phyloP scores from a whole-genome alignment of 2,797 vertebrate species.

The Coreius guichenoti region DNA sequence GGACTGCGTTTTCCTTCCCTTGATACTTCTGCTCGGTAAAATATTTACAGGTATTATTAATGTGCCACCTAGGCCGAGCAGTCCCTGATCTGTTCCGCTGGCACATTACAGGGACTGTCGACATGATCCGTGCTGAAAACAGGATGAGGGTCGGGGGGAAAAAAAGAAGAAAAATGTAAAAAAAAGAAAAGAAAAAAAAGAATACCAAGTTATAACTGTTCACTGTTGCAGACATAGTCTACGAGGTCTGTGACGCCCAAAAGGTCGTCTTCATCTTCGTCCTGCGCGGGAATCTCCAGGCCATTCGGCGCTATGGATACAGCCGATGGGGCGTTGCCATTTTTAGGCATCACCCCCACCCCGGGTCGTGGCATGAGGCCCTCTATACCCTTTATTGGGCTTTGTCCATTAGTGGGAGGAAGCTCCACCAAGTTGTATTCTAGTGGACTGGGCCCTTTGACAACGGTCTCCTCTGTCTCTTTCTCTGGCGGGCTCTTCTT shows the following conservation, averaged over 20 bases:
- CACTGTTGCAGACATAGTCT: conserved; percentile 99
- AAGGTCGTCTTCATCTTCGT: conserved; percentile 97
- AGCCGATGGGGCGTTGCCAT: conserved; percentile 70
- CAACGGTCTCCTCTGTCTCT: conserved; percentile 79
- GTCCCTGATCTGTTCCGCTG: conserved; percentile 15
- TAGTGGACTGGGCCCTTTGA: conserved; percentile 84
- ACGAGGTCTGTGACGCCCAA: conserved; percentile 98
- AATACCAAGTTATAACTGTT: conserved; percentile 87
- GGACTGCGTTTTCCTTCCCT: conserved; percentile 6
- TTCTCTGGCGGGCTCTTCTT: conserved; percentile 71
- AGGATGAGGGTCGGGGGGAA: conserved; percentile 33
- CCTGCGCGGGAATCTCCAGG: conserved; percentile 84
- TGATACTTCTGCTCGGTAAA: conserved; percentile 34
- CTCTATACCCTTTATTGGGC: conserved; percentile 84
- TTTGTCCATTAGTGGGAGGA: conserved; percentile 92
- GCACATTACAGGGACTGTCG: conserved; percentile 32
- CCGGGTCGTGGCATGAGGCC: conserved; percentile 79
- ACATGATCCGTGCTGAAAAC: conserved; percentile 29
- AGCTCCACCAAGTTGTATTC: conserved; percentile 85
- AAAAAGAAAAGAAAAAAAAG: conserved; percentile 67
- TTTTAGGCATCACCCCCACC: conserved; percentile 74
- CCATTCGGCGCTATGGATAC: conserved; percentile 85
- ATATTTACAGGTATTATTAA: conserved; percentile 47
- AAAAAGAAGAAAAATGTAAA: conserved; percentile 63
- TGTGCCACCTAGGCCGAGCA: neutral